Evolutionary conservation across 2,113 vertebrate genomes (phyloP), one percentile per base, ranked within the genome.

Genomic region (Miniopterus natalensis): DNA sequence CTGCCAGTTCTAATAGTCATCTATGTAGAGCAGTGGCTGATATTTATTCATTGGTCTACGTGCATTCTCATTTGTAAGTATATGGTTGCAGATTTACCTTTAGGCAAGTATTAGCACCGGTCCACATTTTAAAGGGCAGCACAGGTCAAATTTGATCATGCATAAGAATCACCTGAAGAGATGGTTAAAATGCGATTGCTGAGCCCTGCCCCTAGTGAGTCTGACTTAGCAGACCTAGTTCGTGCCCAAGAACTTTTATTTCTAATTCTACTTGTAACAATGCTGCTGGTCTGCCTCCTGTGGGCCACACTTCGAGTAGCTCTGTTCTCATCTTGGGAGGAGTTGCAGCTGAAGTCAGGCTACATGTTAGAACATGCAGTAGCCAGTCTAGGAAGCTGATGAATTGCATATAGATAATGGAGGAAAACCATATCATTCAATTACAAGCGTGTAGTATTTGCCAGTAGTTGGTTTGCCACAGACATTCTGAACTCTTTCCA

Each of bases 31-130:
- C 0, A 75, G 20, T 27, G 75, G 65, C 31, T 90, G 57, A 29
- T 80, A 80, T 88, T 73, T 88, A 92, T 91, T 93, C 89, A 88
- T 45, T 25, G 49, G 1, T 45, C 74, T 77, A 57, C 45, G 20
- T 40, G 36, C 21, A 68, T 57, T 18, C 29, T 90, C 78, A 45
- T 86, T 78, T 89, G n/a, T 77, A 84, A 53, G 4, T 49, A 79
- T 5, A 18, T 14, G 40, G 40, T 13, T 86, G 15, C 40, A 87
- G 78, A 86, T 63, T 84, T 78, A 68, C 78, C 42, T 88, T 31
- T 45, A 55, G 79, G 86, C 49, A 45, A 73, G 25, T 18, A 51
- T 81, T 75, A 87, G 78, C 17, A 13, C 49, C 40, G 73, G 73
- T 68, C 27, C 61, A 74, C 42, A 55, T 68, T 55, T 81, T 61